phyloP scores from a whole-genome alignment of 92 coral and sea anemone genomes.

The Scolanthus callimorphus region DNA sequence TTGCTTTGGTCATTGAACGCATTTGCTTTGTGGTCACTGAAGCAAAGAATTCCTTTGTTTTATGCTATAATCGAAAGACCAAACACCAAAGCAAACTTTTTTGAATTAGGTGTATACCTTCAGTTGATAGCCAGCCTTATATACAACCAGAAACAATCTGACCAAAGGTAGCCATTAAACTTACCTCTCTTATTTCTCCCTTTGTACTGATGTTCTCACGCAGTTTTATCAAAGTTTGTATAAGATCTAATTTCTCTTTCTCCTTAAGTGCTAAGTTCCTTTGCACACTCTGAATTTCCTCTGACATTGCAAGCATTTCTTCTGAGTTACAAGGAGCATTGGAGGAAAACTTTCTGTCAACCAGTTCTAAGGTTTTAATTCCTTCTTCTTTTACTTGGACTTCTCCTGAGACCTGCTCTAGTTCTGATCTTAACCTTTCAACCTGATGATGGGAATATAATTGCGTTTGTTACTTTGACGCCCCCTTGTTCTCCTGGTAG shows the following conservation, averaged over 20 bases:
- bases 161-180: neutral
- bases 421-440: slow-evolving; percentile 76
- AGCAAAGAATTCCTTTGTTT: too few species aligned
- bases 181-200: slow-evolving; percentile 8
- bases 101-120: too few species aligned
- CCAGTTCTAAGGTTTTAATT: slow-evolving; percentile 61
- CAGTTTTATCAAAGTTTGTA: slow-evolving; percentile 35
- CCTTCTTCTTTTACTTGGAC: slow-evolving; percentile 73
- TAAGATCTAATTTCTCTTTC: slow-evolving; percentile 60
- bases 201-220: slow-evolving; percentile 21
- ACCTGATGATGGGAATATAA: too few species aligned
- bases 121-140: too few species aligned
- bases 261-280: slow-evolving; percentile 57
- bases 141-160: too few species aligned
- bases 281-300: slow-evolving; percentile 54
- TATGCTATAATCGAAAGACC: too few species aligned
- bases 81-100: too few species aligned
- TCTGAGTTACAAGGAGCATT: slow-evolving; percentile 27
- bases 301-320: slow-evolving; percentile 50
- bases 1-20: too few species aligned
- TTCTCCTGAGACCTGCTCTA: slow-evolving; percentile 80
- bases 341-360: slow-evolving; percentile 69
- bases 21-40: too few species aligned
- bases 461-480: too few species aligned
- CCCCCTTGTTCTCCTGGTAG: too few species aligned